Base-by-base conservation (phyloP, 2,797 vertebrate species). In the Fringilla coelebs region DNA sequence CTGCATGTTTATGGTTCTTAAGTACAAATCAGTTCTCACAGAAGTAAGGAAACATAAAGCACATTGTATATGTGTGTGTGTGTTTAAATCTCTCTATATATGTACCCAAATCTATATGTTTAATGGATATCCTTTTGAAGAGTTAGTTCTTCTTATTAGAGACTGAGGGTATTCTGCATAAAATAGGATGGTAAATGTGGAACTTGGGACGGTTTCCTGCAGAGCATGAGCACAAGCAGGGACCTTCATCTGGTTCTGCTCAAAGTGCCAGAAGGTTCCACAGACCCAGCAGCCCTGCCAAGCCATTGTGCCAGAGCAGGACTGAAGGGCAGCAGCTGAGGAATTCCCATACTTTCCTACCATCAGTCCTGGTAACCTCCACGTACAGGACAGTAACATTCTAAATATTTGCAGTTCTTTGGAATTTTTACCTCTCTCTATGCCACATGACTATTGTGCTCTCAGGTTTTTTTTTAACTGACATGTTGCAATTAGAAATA, bases 61-160 rank as follows among this genome's bases (percentile, higher is more conserved):
- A 38, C 6, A 5, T 7, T 78, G 3, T 41, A 1, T 31, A 32
- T 24, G 1, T 57, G 3, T n/a, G 2, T 40, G 24, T 36, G 11
- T 45, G 2, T 49, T 11, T 10, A 10, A 13, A 20, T 22, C 7
- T 54, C 34, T 25, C 5, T 22, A 10, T 46, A 8, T 24, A 20
- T 24, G 6, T n/a, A 17, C 55, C 13, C 12, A 7, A 32, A 46
- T 17, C 6, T 57, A 10, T 11, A 40, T 46, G 8, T 65, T 80
- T 57, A 57, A n/a, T 29, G 13, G 17, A 71, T 32, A 55, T 40
- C 5, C 4, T 57, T 89, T 49, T 25, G 41, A 68, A 72, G 19
- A 60, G 45, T 89, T 45, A 38, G 1, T 54, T 62, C 21, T 77
- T 11, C 11, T 21, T 58, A 17, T 25, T 41, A 43, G 22, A 62